Base-by-base conservation (phyloP, 53 echinoderm and acorn worm genomes). In the Glandiceps talaboti region DNA sequence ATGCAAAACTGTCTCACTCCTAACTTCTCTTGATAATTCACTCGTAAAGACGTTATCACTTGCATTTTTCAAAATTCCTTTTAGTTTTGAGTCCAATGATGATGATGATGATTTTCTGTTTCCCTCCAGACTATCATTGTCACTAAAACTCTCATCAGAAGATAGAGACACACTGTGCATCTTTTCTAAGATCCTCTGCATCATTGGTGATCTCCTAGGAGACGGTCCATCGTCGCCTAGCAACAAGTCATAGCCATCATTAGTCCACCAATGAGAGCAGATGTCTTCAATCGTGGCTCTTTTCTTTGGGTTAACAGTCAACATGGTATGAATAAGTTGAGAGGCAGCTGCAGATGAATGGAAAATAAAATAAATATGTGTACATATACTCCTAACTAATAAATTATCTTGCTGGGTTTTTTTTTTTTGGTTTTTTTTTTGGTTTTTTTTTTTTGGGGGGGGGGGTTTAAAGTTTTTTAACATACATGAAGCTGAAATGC, bases 261-360 rank as follows among this genome's bases (percentile, higher is more conserved):
- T 81, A 77, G 86, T 87, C 99, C 99, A 97, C 26, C 85, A 87
- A 33, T 94, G 85, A 75, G 83, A 85, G 73, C 89, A 81, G 76
- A 97, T 89, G 73, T 90, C 99, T 25, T 94, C 91, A 28, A 97
- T 91, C 74, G 91, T 91, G 29, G 91, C 93, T 32, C 93, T 78
- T 74, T 89, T 87, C 32, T 87, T 85, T 20, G 99, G 87, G 81
- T 93, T 87, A 14, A 97, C 89, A 14, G 86, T 90, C 83, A 97
- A 81, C 80, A 97, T 85, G 31, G 81, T 85, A 32, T 84, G 87
- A 33, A 97, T 97, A 30, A 97, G 81, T 64, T 84, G 86, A 10
- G 93, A 90, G 30, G 89, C 89, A 85, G 79, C 89, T 89, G 29
- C 25, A 84, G n/a, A 31, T 0, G 27, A 77, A 76, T 14, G 32